These are phyloP conservation scores for Etheostoma cragini DNA, from an alignment of 2,113 vertebrate species.

Conservation along the genomic window DNA sequence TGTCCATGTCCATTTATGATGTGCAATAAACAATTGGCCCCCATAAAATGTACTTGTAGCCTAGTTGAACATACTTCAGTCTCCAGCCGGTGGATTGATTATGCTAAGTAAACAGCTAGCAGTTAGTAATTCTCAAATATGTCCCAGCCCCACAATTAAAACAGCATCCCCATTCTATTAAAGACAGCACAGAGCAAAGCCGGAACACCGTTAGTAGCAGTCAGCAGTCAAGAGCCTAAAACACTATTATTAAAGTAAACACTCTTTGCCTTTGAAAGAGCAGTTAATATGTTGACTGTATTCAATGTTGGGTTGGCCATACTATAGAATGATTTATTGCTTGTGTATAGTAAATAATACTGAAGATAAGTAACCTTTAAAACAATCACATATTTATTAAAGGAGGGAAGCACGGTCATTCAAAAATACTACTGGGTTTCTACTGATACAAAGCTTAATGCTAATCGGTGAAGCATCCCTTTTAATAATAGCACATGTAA, in stretches of 20 bases:
- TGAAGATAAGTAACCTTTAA: too few relatives aligned
- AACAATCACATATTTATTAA: too few relatives aligned
- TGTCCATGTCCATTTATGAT: slow-evolving; percentile 18
- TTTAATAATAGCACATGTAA: neutral
- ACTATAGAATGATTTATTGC: too few relatives aligned
- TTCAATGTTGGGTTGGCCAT: too few relatives aligned
- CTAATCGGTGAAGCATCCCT: too few relatives aligned
- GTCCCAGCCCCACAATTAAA: slow-evolving; percentile 52
- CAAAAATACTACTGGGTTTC: too few relatives aligned
- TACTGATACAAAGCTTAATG: too few relatives aligned
- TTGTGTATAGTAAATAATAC: too few relatives aligned
- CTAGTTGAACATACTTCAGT: slow-evolving; percentile 16
- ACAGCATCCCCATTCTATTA: slow-evolving; percentile 37
- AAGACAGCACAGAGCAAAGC: slow-evolving; percentile 11
- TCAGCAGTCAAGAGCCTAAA: slow-evolving; percentile 45
- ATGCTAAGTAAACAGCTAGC: slow-evolving; percentile 20
- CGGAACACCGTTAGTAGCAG: slow-evolving; percentile 43
- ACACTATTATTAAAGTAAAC: slow-evolving; percentile 57
- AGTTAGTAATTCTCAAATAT: slow-evolving; percentile 47
- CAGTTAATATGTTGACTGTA: too few relatives aligned
- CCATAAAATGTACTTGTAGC: slow-evolving; percentile 32
- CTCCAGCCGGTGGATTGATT: slow-evolving; percentile 36
- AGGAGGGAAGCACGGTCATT: too few relatives aligned
- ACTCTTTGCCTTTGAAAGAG: slow-evolving; percentile 8
- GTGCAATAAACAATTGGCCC: slow-evolving; percentile 10